Percentiles rank a stretch among this genome's conserved stretches.
Conservation (phyloP, 2,888 invertebrate genomes). For the Hyles lineata region DNA sequence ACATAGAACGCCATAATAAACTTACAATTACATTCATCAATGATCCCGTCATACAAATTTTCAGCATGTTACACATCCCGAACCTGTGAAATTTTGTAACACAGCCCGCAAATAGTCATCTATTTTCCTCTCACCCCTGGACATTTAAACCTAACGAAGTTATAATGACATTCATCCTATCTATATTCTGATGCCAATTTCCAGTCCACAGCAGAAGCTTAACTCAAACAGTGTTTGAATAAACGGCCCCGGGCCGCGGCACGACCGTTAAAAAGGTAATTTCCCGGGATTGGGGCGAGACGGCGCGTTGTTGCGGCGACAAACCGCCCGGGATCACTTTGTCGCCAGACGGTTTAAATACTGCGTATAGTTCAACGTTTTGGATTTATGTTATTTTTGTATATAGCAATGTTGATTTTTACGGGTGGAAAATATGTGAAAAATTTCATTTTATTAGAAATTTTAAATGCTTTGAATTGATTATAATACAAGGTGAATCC, state of each 20-base stretch:
- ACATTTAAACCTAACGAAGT: background rate
- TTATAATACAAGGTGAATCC: no score
- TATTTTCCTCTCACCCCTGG: no score
- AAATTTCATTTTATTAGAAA: no score
- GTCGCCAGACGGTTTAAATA: slow-evolving; percentile 23
- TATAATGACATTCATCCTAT: background rate
- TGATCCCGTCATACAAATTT: no score
- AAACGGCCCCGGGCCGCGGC: slow-evolving; percentile 39
- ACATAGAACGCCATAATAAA: no score
- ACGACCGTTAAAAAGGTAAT: slow-evolving; percentile 44
- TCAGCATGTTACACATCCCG: no score
- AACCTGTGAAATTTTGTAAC: no score
- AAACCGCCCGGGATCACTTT: slow-evolving; percentile 32
- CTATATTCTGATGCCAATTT: slow-evolving; percentile 17
- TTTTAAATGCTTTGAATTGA: no score
- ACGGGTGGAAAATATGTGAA: no score
- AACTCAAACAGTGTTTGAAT: slow-evolving; percentile 43
- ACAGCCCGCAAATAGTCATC: no score
- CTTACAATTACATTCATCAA: no score
- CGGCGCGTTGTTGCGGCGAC: slow-evolving; percentile 34
- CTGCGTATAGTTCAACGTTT: slow-evolving; percentile 15
- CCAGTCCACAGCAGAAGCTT: slow-evolving; percentile 21
- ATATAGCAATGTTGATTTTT: background rate
- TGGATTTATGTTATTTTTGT: background rate
- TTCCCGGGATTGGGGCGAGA: slow-evolving; percentile 34